Evolutionary conservation across 92 coral and sea anemone genomes (phyloP).

Genomic region (Epizoanthus rinbou): DNA sequence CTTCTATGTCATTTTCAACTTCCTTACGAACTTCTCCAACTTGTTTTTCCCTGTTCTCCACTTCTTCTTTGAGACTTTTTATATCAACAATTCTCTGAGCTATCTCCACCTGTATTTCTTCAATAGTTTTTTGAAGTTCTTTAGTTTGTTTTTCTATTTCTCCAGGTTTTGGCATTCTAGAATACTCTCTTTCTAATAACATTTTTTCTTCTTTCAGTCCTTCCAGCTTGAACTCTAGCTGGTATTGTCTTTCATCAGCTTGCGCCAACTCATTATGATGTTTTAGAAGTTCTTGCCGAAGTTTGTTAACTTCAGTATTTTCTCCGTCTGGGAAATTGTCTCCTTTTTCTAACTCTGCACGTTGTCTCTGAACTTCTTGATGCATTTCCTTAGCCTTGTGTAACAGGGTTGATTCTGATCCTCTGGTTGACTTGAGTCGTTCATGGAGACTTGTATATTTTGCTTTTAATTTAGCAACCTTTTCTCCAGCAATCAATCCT

Average conservation of each 20-base stretch:
- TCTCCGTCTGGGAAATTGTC: slow-evolving; percentile 98
- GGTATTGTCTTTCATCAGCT: slow-evolving; percentile 99
- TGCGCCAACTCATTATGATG: slow-evolving; percentile 98
- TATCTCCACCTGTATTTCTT: slow-evolving; percentile 87
- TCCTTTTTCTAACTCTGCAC: slow-evolving; percentile 91
- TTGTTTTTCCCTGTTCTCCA: slow-evolving; percentile 79
- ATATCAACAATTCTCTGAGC: slow-evolving; percentile 90
- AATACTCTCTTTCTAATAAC: slow-evolving; percentile 91
- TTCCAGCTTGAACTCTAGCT: slow-evolving; percentile 88
- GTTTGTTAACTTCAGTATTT: slow-evolving; percentile 91
- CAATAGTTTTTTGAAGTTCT: slow-evolving; percentile 84
- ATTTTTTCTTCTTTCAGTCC: slow-evolving; percentile 93
- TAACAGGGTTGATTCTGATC: slow-evolving; percentile 80
- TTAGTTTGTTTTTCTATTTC: slow-evolving; percentile 93
- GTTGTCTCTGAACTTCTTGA: slow-evolving; percentile 92
- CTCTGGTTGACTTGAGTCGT: slow-evolving; percentile 87
- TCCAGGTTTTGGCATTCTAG: slow-evolving; percentile 98
- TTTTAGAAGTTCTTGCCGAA: slow-evolving; percentile 92
- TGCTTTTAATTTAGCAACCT: slow-evolving; percentile 92
- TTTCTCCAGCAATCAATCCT: slow-evolving; percentile 96
- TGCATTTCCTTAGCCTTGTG: slow-evolving; percentile 96
- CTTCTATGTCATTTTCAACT: slow-evolving; percentile 80
- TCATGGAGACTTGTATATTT: slow-evolving; percentile 95
- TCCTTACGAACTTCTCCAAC: slow-evolving; percentile 77
- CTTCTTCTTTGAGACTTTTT: slow-evolving; percentile 88